These are phyloP conservation scores for Tragelaphus eurycerus DNA, from an alignment of 2,797 vertebrate genomes.

Conservation along the genomic window DNA sequence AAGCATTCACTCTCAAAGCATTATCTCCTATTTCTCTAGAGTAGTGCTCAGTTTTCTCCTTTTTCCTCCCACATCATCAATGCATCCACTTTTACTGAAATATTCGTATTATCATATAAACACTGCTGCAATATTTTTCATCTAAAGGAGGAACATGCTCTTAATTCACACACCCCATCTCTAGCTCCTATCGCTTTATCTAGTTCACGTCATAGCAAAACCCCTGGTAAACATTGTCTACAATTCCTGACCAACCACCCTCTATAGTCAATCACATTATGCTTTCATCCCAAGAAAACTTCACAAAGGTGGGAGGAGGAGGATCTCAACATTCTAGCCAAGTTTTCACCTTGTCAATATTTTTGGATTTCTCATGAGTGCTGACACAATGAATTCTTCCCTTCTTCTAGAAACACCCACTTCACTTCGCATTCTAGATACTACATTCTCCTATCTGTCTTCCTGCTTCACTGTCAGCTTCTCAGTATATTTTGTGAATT, in stretches of 20 bases:
- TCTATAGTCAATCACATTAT: background rate
- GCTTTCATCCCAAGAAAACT: background rate
- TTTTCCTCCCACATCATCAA: background rate
- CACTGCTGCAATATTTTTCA: background rate
- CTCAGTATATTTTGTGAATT: background rate
- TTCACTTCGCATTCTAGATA: background rate
- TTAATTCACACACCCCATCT: background rate
- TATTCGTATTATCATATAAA: background rate
- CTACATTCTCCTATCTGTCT: accelerated
- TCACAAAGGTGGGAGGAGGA: too few relatives aligned
- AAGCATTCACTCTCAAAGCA: background rate
- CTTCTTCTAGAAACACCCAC: background rate
- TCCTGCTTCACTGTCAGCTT: background rate
- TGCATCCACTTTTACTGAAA: background rate
- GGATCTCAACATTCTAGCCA: background rate
- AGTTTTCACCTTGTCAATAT: background rate
- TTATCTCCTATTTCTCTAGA: background rate
- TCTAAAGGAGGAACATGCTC: background rate
- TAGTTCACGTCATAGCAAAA: background rate
- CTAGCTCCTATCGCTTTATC: background rate
- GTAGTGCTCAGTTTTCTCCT: background rate
- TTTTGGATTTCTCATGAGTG: background rate
- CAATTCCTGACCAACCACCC: background rate
- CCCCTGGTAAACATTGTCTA: background rate
- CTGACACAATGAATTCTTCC: background rate